These are phyloP conservation scores for fruit fly (Drosophila melanogaster) DNA, from an alignment of 1,140 invertebrate species.

Conservation along the genomic window DNA sequence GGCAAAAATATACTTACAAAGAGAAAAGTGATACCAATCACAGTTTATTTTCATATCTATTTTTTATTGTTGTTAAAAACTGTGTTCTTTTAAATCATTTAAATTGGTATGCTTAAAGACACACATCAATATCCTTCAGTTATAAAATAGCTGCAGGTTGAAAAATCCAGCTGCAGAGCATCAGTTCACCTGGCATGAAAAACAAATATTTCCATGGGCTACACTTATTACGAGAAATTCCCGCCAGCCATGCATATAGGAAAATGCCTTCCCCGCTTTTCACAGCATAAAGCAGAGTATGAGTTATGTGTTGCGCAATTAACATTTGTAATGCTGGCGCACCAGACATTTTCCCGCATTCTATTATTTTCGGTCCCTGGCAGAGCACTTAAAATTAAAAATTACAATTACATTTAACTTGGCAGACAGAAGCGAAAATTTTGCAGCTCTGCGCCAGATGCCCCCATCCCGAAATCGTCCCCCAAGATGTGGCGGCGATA, in stretches of 20 bases:
- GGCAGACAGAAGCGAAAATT: constrained; percentile 60
- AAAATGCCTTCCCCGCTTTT: constrained; percentile 15
- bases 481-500: constrained; percentile 51
- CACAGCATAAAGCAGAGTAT: constrained; percentile 26
- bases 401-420: constrained; percentile 82
- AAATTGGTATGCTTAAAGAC: too few relatives aligned
- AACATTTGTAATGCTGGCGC: constrained; percentile 79
- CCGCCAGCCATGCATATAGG: constrained; percentile 18
- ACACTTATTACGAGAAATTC: constrained; percentile 51
- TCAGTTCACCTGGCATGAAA: constrained; percentile 9
- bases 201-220: constrained; percentile 43
- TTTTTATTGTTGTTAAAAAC: too few relatives aligned
- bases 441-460: constrained; percentile 51
- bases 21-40: too few relatives aligned
- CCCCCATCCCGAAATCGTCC: constrained; percentile 18
- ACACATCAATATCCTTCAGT: neutral
- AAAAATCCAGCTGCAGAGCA: neutral
- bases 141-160: neutral
- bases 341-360: constrained; percentile 65
- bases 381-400: constrained; percentile 81
- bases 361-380: constrained; percentile 37
- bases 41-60: neutral
- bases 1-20: too few relatives aligned
- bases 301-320: constrained; percentile 81
- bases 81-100: neutral